Conservation (phyloP, 2,113 vertebrate genomes). For the Anas platyrhynchos region DNA sequence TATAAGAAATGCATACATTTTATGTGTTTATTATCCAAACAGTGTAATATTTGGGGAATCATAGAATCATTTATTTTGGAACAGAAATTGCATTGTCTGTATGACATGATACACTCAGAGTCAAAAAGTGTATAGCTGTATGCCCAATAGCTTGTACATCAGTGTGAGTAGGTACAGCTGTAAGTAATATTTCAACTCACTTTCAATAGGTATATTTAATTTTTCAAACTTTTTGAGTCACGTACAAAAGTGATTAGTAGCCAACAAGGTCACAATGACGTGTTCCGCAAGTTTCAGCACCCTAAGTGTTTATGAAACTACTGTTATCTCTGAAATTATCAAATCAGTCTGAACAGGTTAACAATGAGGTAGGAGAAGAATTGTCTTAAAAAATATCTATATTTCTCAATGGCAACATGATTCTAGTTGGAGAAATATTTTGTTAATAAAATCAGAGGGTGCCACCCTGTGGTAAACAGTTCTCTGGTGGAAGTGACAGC, state of each 20-base stretch:
- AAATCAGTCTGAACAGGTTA: not conserved
- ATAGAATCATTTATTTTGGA: not conserved
- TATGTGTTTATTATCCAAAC: not conserved
- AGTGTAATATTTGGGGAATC: not conserved
- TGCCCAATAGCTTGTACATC: not conserved
- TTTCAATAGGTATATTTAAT: not conserved
- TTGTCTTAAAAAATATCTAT: not conserved
- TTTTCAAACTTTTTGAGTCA: not conserved
- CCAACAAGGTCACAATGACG: not conserved
- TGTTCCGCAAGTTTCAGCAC: not conserved
- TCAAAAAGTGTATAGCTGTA: not conserved
- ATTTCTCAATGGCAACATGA: not conserved
- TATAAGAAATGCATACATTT: not conserved
- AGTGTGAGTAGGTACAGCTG: not conserved
- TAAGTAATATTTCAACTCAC: not conserved
- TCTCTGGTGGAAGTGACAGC: not conserved
- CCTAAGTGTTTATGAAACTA: not conserved
- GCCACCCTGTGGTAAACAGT: constrained; percentile 43
- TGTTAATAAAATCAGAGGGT: constrained; percentile 7
- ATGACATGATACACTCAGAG: not conserved
- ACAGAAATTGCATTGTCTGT: not conserved
- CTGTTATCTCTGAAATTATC: not conserved
- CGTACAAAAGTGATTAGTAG: not conserved
- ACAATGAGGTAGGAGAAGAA: not conserved
- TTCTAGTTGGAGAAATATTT: not conserved